Base-by-base conservation (phyloP, 2,113 vertebrate species). In the Semnornis frantzii region DNA sequence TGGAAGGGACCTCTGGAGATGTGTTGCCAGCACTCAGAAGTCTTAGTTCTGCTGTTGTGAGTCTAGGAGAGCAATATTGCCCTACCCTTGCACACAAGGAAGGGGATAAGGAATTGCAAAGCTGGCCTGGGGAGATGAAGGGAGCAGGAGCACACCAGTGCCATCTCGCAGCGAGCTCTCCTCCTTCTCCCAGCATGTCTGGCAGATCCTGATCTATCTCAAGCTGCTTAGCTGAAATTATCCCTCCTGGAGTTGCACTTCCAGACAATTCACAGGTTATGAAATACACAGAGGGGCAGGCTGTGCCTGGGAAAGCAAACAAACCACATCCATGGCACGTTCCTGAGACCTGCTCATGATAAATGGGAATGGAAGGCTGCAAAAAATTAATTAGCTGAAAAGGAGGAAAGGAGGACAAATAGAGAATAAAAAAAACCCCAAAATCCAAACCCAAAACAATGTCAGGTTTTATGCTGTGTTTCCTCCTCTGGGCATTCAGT, bases 131-230 rank as follows among this genome's bases (percentile, higher is more conserved):
- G 66, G 74, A 75, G 59, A 85, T 34, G 50, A 82, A 70, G 39
- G 37, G 28, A 81, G 59, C 1, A 0, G 69, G 58, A 85, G 33
- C 1, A 1, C 3, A 11, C 71, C 24, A 13, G 54, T 60, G 73
- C 72, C 69, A 82, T 48, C 87, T 79, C 73, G 69, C 70, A 16
- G 65, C 0, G 8, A 70, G 76, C 54, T 65, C 60, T 58, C n/a
- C 50, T 66, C 19, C 0, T 76, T 68, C 80, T 74, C 80, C 52
- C 81, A 86, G 87, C 78, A 62, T 0, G 0, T 90, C 89, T 92
- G 89, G 58, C 93, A 93, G 18, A 87, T 39, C 81, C 87, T 86
- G 48, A 89, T 78, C 71, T 34, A 69, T 44, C 66, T 76, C 82
- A 31, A 31, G 75, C 59, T 75, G 27, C 90, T 82, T 57, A 23